Percentiles rank a stretch among this genome's conserved stretches.
These are phyloP conservation scores for Bagarius yarrelli DNA, from an alignment of 2,113 vertebrate genomes.

Conservation along the genomic window DNA sequence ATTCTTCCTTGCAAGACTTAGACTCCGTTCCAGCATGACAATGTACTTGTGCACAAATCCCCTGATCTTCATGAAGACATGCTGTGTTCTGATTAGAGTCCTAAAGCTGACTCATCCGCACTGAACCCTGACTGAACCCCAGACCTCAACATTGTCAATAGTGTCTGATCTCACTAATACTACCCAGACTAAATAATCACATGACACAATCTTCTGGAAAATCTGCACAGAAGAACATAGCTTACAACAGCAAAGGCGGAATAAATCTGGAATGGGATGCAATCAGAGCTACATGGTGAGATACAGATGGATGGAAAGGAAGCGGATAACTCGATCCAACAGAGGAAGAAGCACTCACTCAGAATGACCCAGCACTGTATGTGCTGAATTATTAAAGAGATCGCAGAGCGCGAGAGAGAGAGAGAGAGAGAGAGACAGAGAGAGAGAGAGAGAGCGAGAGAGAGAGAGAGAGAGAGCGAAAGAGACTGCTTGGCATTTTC, in stretches of 20 bases:
- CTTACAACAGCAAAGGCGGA: neutral
- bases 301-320: neutral
- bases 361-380: slow-evolving; percentile 45
- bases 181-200: neutral
- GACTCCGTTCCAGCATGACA: too few relatives aligned
- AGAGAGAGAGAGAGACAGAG: slow-evolving; percentile 40
- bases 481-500: neutral
- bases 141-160: neutral
- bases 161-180: neutral
- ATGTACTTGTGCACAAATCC: too few relatives aligned
- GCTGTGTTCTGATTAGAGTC: neutral
- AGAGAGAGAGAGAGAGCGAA: slow-evolving; percentile 50
- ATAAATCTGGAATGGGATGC: neutral
- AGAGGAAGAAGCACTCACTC: slow-evolving; percentile 24
- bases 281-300: neutral
- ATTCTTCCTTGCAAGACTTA: too few relatives aligned
- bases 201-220: neutral
- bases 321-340: slow-evolving; percentile 15
- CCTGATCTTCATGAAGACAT: too few relatives aligned
- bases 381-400: slow-evolving; percentile 72
- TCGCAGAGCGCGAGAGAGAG: slow-evolving; percentile 34
- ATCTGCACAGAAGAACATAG: neutral
- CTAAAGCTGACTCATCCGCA: neutral
- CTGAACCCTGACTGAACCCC: neutral
- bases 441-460: slow-evolving; percentile 37